Evolutionary conservation across 1,140 invertebrate genomes (phyloP), one percentile per base, ranked within the genome.

Genomic region (Gerris buenoi): DNA sequence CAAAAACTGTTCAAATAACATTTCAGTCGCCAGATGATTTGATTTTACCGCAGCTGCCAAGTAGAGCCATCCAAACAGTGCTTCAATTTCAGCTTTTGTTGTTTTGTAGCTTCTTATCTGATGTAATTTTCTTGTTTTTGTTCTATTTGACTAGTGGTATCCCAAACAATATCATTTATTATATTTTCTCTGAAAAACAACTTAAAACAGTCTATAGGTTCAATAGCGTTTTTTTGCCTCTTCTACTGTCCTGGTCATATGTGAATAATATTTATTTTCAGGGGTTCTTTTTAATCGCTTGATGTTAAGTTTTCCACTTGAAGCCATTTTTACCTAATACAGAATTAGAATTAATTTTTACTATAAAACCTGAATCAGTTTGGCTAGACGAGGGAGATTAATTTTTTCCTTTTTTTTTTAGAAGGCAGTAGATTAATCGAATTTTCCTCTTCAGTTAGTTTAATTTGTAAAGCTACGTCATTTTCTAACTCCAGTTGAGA

Each of bases 1-100:
- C 69, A 73, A 28, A 68, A 25, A 22, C 65, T 57, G 14, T 25
- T 74, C 68, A 70, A 74, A 73, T 61, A 74, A 68, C 29, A 69
- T 25, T n/a, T 68, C 69, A 23, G 62, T 63, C 63, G 29, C 29
- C 18, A 74, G 27, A 70, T 74, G 72, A 64, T 73, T 72, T 67
- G 72, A 69, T 69, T 74, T 74, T 61, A 65, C 62, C 5, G 62
- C 71, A 22, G 69, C 73, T 27, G 71, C 64, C 22, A 72, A 59
- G 10, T 70, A 60, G 58, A 74, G 59, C 59, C 73, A 10, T 13
- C 27, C 26, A 2, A 14, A 28, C 3, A 65, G 18, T n/a, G 26
- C 2, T 2, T 59, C 25, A n/a, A 27, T 69, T 70, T 67, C n/a
- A 25, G 25, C 27, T 46, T 5, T 46, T 10, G 33, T 46, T 18